Conservation (phyloP, 1,140 invertebrate species). For the Araneus ventricosus region DNA sequence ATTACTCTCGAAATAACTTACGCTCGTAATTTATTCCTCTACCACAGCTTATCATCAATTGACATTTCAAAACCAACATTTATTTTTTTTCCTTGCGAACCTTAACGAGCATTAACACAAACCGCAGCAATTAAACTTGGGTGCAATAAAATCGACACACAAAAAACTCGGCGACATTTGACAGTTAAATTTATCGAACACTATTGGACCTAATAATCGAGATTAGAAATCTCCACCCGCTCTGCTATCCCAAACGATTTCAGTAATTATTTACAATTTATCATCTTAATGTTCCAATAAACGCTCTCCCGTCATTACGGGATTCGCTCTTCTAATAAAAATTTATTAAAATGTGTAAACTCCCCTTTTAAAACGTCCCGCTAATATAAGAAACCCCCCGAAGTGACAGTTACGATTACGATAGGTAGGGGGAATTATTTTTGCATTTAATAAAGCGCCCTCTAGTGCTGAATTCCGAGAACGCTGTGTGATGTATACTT, state of each 20-base stretch:
- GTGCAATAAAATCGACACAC: constrained; percentile 47
- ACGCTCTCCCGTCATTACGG: constrained; percentile 64
- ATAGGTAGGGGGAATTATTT: constrained; percentile 48
- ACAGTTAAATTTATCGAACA: constrained; percentile 66
- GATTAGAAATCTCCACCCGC: constrained; percentile 64
- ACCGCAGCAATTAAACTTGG: constrained; percentile 48
- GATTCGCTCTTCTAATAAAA: constrained; percentile 59
- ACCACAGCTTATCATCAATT: constrained; percentile 27
- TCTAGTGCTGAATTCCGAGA: constrained; percentile 15
- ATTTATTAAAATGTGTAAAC: constrained; percentile 70
- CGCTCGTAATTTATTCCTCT: constrained; percentile 21
- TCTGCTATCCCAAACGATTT: constrained; percentile 41
- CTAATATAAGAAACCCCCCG: constrained; percentile 22
- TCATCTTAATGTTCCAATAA: constrained; percentile 74
- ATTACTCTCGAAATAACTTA: constrained; percentile 18
- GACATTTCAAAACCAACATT: constrained; percentile 28
- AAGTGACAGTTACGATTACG: constrained; percentile 59
- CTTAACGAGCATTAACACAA: constrained; percentile 50
- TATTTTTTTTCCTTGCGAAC: neutral
- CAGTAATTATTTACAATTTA: constrained; percentile 73
- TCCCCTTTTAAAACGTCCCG: constrained; percentile 44
- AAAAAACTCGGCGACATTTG: constrained; percentile 52
- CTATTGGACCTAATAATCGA: constrained; percentile 70
- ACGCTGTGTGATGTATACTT: neutral
- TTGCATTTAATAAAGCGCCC: constrained; percentile 56